Conservation (phyloP, 2,888 invertebrate genomes). For the Standfussiana lucernea region DNA sequence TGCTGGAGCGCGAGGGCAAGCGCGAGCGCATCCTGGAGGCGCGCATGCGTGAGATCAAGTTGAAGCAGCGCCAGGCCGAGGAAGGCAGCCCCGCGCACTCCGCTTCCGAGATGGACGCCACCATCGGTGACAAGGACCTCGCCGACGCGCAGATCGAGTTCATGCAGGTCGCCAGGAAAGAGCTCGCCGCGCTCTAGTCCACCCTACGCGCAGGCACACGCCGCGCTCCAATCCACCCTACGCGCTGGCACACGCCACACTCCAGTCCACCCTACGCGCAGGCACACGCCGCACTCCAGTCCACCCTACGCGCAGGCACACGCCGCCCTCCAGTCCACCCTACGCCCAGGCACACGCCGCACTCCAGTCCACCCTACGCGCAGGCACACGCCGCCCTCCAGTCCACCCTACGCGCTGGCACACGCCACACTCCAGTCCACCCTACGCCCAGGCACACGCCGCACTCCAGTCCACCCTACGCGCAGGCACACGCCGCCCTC, state of each 20-base stretch:
- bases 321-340: neutral
- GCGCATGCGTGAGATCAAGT: constrained; percentile 94
- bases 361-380: neutral
- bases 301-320: neutral
- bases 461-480: too few species aligned
- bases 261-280: neutral
- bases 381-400: neutral
- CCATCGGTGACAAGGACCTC: constrained; percentile 80
- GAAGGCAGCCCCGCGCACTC: constrained; percentile 74
- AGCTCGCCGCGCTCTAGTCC: constrained; percentile 57
- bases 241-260: neutral
- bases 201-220: neutral
- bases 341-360: neutral
- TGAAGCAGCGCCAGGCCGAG: constrained; percentile 88
- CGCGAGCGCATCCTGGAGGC: constrained; percentile 97
- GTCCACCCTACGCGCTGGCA: neutral
- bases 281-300: neutral
- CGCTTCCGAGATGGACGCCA: constrained; percentile 71
- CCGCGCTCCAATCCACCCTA: neutral
- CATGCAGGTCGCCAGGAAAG: constrained; percentile 75
- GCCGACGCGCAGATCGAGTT: constrained; percentile 45
- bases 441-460: too few species aligned
- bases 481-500: too few species aligned
- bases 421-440: too few species aligned
- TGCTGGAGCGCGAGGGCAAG: constrained; percentile 96